These are phyloP conservation scores for Philhelius pedissequus DNA, from an alignment of 2,888 invertebrate genomes.

Conservation along the genomic window DNA sequence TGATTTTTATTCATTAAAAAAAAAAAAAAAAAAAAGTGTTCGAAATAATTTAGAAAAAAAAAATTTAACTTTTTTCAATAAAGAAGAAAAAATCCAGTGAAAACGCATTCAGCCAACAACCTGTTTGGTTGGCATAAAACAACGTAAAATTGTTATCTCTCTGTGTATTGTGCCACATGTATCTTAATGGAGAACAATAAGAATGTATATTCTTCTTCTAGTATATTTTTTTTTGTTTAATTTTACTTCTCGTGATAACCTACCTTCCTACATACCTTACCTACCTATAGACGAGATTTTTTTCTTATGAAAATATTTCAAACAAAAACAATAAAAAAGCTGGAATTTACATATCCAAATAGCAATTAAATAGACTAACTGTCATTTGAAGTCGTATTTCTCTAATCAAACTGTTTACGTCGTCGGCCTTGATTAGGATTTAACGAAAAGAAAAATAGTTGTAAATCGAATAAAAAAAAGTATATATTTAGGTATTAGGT, in stretches of 20 bases:
- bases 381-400: conserved; percentile 10
- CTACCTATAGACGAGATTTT: background rate
- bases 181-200: conserved; percentile 37
- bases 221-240: background rate
- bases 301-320: background rate
- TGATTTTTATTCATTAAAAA: background rate
- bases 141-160: conserved; percentile 51
- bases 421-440: conserved; percentile 31
- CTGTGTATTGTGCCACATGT: conserved; percentile 59
- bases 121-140: conserved; percentile 57
- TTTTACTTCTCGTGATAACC: conserved; percentile 5
- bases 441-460: background rate
- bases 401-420: conserved; percentile 14
- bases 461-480: background rate
- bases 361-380: conserved; percentile 14
- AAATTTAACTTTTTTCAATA: background rate
- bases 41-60: background rate
- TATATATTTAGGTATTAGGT: background rate
- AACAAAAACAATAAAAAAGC: background rate
- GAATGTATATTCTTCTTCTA: conserved; percentile 39
- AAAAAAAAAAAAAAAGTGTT: background rate
- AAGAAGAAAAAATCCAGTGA: background rate
- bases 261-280: background rate
- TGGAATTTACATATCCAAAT: conserved; percentile 37
- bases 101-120: conserved; percentile 60